These are phyloP conservation scores for Phalacrocorax brasilianus DNA, from an alignment of 2,113 vertebrate species.

Conservation along the genomic window DNA sequence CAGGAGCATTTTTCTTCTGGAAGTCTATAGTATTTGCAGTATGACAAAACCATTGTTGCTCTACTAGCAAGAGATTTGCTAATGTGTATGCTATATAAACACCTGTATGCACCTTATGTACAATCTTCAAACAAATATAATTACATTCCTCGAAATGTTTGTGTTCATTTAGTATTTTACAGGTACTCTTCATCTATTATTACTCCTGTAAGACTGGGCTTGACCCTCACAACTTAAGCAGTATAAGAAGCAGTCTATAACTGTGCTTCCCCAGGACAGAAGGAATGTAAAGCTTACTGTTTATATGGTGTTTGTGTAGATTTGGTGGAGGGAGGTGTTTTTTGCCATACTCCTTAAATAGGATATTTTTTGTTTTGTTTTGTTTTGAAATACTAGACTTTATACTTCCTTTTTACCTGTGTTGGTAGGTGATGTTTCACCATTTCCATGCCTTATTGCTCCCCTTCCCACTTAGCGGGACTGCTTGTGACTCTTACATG, in stretches of 20 bases:
- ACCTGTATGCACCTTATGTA: neutral
- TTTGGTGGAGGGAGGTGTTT: neutral
- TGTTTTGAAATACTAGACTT: neutral
- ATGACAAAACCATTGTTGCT: neutral
- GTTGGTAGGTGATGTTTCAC: neutral
- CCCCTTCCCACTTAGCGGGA: neutral
- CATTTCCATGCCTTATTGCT: neutral
- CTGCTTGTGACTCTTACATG: neutral
- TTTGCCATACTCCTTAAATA: neutral
- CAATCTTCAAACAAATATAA: neutral
- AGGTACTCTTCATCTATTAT: neutral
- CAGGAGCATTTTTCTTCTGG: neutral
- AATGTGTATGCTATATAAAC: neutral
- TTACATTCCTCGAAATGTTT: neutral
- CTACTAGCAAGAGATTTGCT: neutral
- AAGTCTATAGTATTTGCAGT: neutral
- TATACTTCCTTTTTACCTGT: neutral
- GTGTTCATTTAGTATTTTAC: neutral
- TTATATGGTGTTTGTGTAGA: neutral
- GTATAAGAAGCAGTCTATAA: neutral
- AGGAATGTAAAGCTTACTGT: neutral
- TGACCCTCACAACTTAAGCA: neutral
- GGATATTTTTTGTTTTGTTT: neutral
- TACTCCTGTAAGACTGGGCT: neutral
- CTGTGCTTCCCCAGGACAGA: neutral